Percentiles rank a stretch among this genome's conserved stretches.
Evolutionary conservation across 1,140 invertebrate genomes (phyloP).

Genomic region (Drosophila serrata): DNA sequence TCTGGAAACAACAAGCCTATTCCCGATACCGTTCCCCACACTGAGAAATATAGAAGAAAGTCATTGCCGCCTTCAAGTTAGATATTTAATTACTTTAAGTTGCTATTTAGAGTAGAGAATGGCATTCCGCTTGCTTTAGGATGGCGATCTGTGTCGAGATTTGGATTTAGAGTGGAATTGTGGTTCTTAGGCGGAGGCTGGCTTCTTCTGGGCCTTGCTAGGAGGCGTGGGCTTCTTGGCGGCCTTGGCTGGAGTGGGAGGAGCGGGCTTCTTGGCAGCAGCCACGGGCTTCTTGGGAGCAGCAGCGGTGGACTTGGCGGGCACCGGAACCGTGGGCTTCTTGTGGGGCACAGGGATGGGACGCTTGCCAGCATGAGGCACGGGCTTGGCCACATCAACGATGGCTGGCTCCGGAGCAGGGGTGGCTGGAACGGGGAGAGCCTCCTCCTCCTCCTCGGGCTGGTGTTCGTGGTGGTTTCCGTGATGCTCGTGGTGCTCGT

Average conservation of each 20-base stretch:
- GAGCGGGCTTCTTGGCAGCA: constrained; percentile 53
- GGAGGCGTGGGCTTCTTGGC: constrained; percentile 67
- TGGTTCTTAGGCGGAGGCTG: constrained; percentile 43
- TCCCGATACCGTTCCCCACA: neutral
- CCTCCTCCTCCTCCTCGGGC: constrained; percentile 22
- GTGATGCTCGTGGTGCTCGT: constrained; percentile 37
- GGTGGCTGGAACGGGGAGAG: constrained; percentile 59
- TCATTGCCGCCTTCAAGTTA: constrained; percentile 23
- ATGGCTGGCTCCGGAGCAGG: constrained; percentile 64
- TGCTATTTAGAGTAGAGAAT: constrained; percentile 74
- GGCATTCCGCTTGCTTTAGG: constrained; percentile 75
- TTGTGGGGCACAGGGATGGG: constrained; percentile 40
- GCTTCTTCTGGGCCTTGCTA: constrained; percentile 65
- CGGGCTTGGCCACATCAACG: constrained; percentile 51
- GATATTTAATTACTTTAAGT: constrained; percentile 42
- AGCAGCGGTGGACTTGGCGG: constrained; percentile 32
- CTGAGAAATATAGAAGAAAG: neutral
- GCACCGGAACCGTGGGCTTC: constrained; percentile 36
- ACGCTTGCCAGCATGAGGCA: constrained; percentile 53
- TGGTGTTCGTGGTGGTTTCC: constrained; percentile 30
- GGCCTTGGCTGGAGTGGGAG: constrained; percentile 51
- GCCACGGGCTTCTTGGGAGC: constrained; percentile 37
- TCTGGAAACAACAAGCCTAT: constrained; percentile 29
- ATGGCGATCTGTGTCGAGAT: constrained; percentile 1
- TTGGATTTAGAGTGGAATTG: neutral